These are phyloP conservation scores for Takifugu rubripes DNA, from an alignment of 2,797 vertebrate genomes.

Conservation along the genomic window DNA sequence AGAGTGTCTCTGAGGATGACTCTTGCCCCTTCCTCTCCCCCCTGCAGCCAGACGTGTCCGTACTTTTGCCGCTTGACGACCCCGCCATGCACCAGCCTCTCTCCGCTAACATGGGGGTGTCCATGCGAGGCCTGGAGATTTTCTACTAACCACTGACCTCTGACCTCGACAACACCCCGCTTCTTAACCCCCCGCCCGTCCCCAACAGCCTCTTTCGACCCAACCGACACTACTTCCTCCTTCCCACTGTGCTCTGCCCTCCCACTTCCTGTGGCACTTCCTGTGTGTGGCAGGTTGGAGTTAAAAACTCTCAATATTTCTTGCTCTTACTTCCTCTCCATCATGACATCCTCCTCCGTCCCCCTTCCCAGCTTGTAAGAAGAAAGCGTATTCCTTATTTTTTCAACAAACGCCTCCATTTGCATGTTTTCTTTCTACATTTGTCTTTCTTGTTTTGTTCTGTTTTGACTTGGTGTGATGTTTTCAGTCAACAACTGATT, in stretches of 20 bases:
- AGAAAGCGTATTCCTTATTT: slow-evolving; percentile 69
- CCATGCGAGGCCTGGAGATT: slow-evolving; percentile 82
- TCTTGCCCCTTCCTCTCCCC: slow-evolving; percentile 71
- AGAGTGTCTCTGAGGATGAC: slow-evolving; percentile 64
- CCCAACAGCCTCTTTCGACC: slow-evolving; percentile 73
- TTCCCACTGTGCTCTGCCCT: slow-evolving; percentile 59
- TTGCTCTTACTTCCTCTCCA: slow-evolving; percentile 52
- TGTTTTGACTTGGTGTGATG: slow-evolving; percentile 23
- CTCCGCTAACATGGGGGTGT: slow-evolving; percentile 83
- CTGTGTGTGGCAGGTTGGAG: slow-evolving; percentile 78
- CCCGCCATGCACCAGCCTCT: slow-evolving; percentile 81
- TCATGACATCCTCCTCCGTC: slow-evolving; percentile 33
- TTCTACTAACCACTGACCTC: slow-evolving; percentile 82
- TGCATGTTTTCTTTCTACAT: slow-evolving; percentile 52
- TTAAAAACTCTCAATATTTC: slow-evolving; percentile 56
- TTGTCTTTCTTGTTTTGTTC: slow-evolving; percentile 29
- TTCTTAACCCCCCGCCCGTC: slow-evolving; percentile 55
- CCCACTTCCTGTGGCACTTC: slow-evolving; percentile 75
- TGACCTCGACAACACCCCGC: slow-evolving; percentile 69
- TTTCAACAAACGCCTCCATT: slow-evolving; percentile 45
- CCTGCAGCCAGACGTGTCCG: slow-evolving; percentile 81
- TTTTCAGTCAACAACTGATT: slow-evolving; percentile 20
- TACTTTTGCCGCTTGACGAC: slow-evolving; percentile 83
- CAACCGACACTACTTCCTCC: slow-evolving; percentile 66
- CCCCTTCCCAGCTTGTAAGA: slow-evolving; percentile 68